Percentiles rank a stretch among this genome's conserved stretches.
These are phyloP conservation scores for Drosophila sp. DNA, from an alignment of 1,140 invertebrate genomes.

Conservation along the genomic window DNA sequence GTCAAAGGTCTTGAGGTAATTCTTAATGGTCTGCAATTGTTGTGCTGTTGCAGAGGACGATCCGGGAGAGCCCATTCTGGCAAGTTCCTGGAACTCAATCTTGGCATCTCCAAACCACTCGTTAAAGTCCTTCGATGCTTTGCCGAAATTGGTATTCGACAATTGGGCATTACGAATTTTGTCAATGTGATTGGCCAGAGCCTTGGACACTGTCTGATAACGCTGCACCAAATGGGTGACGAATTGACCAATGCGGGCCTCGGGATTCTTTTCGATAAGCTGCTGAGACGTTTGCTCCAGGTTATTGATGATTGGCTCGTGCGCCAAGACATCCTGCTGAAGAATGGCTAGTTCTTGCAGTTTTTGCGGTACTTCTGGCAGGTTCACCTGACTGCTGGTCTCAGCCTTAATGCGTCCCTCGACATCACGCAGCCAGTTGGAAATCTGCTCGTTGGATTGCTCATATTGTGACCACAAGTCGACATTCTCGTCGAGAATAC, in stretches of 20 bases:
- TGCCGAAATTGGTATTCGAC: slow-evolving; percentile 87
- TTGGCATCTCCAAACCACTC: slow-evolving; percentile 91
- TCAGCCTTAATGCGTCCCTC: slow-evolving; percentile 91
- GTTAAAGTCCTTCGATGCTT: slow-evolving; percentile 88
- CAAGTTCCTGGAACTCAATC: slow-evolving; percentile 80
- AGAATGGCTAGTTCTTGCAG: slow-evolving; percentile 87
- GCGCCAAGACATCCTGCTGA: slow-evolving; percentile 86
- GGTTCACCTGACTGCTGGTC: slow-evolving; percentile 87
- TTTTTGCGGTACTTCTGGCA: slow-evolving; percentile 89
- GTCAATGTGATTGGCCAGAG: slow-evolving; percentile 87
- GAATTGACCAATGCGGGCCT: slow-evolving; percentile 91
- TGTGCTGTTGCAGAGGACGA: slow-evolving; percentile 78
- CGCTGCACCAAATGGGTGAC: slow-evolving; percentile 90
- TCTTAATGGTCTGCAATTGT: slow-evolving; percentile 77
- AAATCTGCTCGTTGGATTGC: slow-evolving; percentile 88
- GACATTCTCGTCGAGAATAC: slow-evolving; percentile 88
- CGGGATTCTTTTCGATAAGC: slow-evolving; percentile 90
- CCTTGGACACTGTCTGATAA: slow-evolving; percentile 90
- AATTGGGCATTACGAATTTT: slow-evolving; percentile 88
- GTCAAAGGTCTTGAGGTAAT: slow-evolving; percentile 89
- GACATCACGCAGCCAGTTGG: slow-evolving; percentile 93
- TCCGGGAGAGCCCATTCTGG: slow-evolving; percentile 80
- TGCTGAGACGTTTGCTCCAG: slow-evolving; percentile 88
- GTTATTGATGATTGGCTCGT: slow-evolving; percentile 87
- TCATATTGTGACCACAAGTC: slow-evolving; percentile 93